Conservation (phyloP, 2,797 vertebrate genomes). For the Lophius americanus region DNA sequence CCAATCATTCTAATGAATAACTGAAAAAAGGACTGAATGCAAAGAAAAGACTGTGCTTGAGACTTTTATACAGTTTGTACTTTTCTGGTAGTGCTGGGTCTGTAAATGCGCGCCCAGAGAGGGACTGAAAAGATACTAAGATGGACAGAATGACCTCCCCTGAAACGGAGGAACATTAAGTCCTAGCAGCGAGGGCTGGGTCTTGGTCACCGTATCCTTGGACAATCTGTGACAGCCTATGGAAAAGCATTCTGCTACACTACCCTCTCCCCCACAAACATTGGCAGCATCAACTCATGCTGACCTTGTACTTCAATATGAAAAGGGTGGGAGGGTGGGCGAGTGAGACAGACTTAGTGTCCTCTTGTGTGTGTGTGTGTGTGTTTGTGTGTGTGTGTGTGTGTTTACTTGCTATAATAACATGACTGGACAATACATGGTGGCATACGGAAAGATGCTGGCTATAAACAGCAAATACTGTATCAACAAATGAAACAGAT, state of each 20-base stretch:
- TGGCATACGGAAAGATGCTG: slow-evolving; percentile 27
- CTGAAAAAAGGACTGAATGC: background rate
- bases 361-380: slow-evolving; percentile 22
- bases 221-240: slow-evolving; percentile 71
- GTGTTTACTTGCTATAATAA: background rate
- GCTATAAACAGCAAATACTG: background rate
- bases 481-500: too few relatives aligned
- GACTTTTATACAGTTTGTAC: background rate
- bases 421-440: slow-evolving; percentile 27
- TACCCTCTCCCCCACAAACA: slow-evolving; percentile 55
- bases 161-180: slow-evolving; percentile 70
- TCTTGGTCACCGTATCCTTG: slow-evolving; percentile 85
- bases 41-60: background rate
- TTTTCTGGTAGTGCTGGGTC: slow-evolving; percentile 3
- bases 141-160: slow-evolving; percentile 61
- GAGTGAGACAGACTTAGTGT: slow-evolving; percentile 20
- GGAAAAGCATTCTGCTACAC: slow-evolving; percentile 53
- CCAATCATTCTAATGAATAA: background rate
- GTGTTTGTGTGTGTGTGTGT: slow-evolving; percentile 7
- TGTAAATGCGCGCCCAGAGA: slow-evolving; percentile 26
- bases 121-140: slow-evolving; percentile 13
- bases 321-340: slow-evolving; percentile 18
- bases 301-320: slow-evolving; percentile 68
- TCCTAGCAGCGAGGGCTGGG: slow-evolving; percentile 66
- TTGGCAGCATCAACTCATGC: slow-evolving; percentile 55